Evolutionary conservation across 2,888 invertebrate genomes (phyloP), one percentile per base, ranked within the genome.

Genomic region (Lobophora halterata): DNA sequence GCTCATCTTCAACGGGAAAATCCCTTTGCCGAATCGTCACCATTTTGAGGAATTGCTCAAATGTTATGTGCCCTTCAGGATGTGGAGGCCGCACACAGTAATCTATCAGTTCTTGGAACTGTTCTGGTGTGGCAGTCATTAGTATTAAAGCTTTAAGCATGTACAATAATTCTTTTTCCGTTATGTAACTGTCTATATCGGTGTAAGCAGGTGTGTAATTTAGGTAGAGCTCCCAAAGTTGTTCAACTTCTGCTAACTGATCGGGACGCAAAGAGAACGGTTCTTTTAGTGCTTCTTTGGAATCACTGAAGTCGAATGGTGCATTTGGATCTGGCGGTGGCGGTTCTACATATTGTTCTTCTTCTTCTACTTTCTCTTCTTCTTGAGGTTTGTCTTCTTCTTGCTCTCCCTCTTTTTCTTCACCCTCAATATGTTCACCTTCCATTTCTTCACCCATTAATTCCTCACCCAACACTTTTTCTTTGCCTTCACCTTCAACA

Each of bases 261-360:
- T 85, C 83, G n/a, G 69, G 76, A 28, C 77, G 63, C 36, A 86
- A 59, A 44, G 69, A 56, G 56, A 76, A 87, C 3, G 71, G 71
- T 11, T 71, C 68, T 59, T 64, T 78, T 0, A 81, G 44, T 20
- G 71, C 72, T 74, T 86, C 86, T 42, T 64, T 60, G 3, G 81
- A 81, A 39, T 85, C 85, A 35, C 53, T 70, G 13, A 85, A 75
- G 52, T 78, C 49, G 36, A 63, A 80, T 3, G 86, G 85, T 11
- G 81, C 86, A 13, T 75, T 49, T n/a, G 86, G 86, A 51, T 86
- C 85, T 4, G 77, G 78, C 3, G 81, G 81, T 13, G 77, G 79
- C 49, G 72, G 71, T 50, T 75, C 79, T 5, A 65, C 58, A 42
- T 61, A 78, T 18, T 18, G 52, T 35, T 74, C 68, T 55, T 81